These are phyloP conservation scores for Apodemia hepburni DNA, from an alignment of 2,888 invertebrate genomes.

Conservation along the genomic window DNA sequence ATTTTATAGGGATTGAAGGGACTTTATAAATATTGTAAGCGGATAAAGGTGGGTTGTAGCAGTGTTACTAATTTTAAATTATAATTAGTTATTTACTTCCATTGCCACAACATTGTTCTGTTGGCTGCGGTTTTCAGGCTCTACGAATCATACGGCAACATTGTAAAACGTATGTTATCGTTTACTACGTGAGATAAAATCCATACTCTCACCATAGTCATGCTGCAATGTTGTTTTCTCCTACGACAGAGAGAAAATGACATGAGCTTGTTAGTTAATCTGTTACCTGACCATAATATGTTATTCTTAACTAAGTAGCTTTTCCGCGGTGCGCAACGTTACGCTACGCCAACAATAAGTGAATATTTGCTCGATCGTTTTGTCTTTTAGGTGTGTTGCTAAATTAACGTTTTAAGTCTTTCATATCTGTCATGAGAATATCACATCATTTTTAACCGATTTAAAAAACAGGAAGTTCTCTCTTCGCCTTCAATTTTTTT, in stretches of 20 bases:
- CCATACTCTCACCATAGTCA: background rate
- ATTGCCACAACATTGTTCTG: background rate
- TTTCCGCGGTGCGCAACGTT: too few species aligned
- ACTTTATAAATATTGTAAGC: too few species aligned
- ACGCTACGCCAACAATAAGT: too few species aligned
- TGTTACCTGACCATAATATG: background rate
- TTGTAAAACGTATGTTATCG: background rate
- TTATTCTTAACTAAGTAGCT: too few species aligned
- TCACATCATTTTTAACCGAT: too few species aligned
- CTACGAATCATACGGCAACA: background rate
- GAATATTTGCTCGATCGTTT: too few species aligned
- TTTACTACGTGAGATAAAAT: conserved; percentile 9
- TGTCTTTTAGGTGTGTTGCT: too few species aligned
- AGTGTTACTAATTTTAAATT: background rate
- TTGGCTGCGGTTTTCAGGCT: background rate
- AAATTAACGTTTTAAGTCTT: too few species aligned
- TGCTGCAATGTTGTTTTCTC: conserved; percentile 5
- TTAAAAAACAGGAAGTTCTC: too few species aligned
- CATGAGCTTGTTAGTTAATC: background rate
- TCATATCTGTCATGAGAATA: too few species aligned
- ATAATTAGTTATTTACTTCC: background rate
- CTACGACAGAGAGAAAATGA: background rate
- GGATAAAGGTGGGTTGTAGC: background rate
- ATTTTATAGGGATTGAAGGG: too few species aligned
- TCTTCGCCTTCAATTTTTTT: too few species aligned